Evolutionary conservation across 2,113 vertebrate genomes (phyloP).

Genomic region (Puffinus mauretanicus): DNA sequence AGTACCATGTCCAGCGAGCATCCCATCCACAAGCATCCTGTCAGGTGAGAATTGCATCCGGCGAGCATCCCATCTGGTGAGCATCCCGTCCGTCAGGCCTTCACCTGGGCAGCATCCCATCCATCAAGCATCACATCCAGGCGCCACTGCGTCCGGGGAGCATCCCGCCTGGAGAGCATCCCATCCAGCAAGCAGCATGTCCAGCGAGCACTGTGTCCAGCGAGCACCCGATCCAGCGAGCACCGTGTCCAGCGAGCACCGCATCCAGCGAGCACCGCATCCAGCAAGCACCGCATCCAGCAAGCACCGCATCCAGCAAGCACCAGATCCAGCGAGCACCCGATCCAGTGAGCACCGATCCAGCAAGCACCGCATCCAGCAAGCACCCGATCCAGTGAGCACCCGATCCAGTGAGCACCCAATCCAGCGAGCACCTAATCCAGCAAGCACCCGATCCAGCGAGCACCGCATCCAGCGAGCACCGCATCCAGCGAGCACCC

Average conservation of each 20-base stretch:
- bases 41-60: accelerated
- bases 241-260: neutral
- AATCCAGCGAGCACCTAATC: neutral
- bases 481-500: neutral
- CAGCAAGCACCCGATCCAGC: too few relatives aligned
- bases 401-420: too few relatives aligned
- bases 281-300: too few relatives aligned
- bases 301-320: too few relatives aligned
- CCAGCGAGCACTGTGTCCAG: neutral
- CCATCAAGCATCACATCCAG: neutral
- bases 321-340: too few relatives aligned
- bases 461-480: neutral
- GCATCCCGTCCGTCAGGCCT: neutral
- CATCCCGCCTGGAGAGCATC: neutral
- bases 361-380: accelerated
- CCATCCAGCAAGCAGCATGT: neutral
- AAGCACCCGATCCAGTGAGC: neutral
- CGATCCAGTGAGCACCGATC: neutral
- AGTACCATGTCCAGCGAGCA: neutral
- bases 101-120: neutral
- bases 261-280: neutral
- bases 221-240: neutral
- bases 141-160: accelerated
- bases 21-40: neutral
- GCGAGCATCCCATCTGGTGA: neutral